phyloP scores from a whole-genome alignment of 2,888 invertebrate species.

The Agrotis ipsilon region DNA sequence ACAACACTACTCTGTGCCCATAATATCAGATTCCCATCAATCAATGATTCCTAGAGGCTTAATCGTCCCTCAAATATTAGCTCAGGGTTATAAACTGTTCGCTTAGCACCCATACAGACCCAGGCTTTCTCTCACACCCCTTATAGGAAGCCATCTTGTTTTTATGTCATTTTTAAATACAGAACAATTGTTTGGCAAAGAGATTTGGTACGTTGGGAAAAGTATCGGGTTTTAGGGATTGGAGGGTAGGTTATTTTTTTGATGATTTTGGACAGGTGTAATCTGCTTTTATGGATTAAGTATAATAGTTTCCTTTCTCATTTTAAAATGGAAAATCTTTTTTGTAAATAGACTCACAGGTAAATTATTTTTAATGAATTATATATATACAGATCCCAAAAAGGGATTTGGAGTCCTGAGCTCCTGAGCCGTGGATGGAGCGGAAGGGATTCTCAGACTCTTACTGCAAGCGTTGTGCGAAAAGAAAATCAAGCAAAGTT shows the following conservation, averaged over 20 bases:
- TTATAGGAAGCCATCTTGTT: conserved; percentile 39
- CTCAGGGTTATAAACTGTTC: conserved; percentile 77
- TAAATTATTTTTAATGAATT: too few relatives aligned
- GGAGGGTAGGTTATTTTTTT: conserved; percentile 2
- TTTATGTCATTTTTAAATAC: conserved; percentile 44
- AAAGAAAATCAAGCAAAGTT: background rate
- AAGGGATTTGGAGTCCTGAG: too few relatives aligned
- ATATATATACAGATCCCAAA: too few relatives aligned
- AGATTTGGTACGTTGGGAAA: conserved; percentile 36
- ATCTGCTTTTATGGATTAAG: background rate
- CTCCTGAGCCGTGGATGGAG: too few relatives aligned
- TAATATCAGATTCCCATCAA: conserved; percentile 84
- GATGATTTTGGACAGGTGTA: background rate
- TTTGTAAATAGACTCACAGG: too few relatives aligned
- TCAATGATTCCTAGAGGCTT: conserved; percentile 79
- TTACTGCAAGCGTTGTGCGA: background rate
- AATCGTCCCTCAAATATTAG: conserved; percentile 89
- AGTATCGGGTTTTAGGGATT: conserved; percentile 41
- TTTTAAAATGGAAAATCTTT: background rate
- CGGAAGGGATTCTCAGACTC: too few relatives aligned
- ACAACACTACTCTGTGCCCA: conserved; percentile 70
- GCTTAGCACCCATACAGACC: conserved; percentile 77
- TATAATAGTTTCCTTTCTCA: too few relatives aligned
- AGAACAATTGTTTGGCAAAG: conserved; percentile 41
- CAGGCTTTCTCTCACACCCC: conserved; percentile 43